Evolutionary conservation across 2,797 vertebrate genomes (phyloP), one percentile per base, ranked within the genome.

Genomic region (Pristis pectinata): DNA sequence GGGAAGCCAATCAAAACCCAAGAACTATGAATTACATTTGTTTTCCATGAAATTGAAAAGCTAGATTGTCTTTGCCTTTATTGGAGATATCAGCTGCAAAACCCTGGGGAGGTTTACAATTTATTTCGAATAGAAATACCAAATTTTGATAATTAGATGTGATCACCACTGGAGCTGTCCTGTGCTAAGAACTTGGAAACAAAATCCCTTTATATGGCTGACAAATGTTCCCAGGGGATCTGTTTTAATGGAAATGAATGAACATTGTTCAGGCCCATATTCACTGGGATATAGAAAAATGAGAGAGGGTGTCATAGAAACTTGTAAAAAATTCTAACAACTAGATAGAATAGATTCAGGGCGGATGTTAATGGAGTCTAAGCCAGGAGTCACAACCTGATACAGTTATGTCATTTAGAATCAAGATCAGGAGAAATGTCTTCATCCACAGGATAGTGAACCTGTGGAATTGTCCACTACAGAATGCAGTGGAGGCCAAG

Each of bases 11-110:
- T 27, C 17, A 19, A 27, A 92, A 67, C 64, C 2, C 3, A 67
- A 37, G 19, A 41, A 92, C 24, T 22, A 64, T 41, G 3, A 7
- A 27, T 53, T 2, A 11, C 17, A 92, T 92, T 92, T 89, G 30
- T 70, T 92, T 67, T 64, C n/a, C n/a, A 91, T 67, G 91, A 67
- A 67, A 11, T 91, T 37, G 30, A 67, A 91, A n/a, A 67, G 92
- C n/a, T 24, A 67, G 61, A 67, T 67, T 92, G 4, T 8, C 30
- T 41, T 67, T 67, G 53, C 6, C 59, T 41, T 67, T 56, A 53
- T 8, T 37, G n/a, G 17, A 92, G 19, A 44, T 92, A 11, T 37
- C 37, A 67, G 59, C 61, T 34, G 11, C 15, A 24, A 67, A 37
- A 67, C 34, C 44, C 27, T 56, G 49, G 10, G 82, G 49, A 56